Percentiles rank a stretch among this genome's conserved stretches.
These are phyloP conservation scores for Acanthochromis polyacanthus DNA, from an alignment of 2,113 vertebrate genomes.

Conservation along the genomic window DNA sequence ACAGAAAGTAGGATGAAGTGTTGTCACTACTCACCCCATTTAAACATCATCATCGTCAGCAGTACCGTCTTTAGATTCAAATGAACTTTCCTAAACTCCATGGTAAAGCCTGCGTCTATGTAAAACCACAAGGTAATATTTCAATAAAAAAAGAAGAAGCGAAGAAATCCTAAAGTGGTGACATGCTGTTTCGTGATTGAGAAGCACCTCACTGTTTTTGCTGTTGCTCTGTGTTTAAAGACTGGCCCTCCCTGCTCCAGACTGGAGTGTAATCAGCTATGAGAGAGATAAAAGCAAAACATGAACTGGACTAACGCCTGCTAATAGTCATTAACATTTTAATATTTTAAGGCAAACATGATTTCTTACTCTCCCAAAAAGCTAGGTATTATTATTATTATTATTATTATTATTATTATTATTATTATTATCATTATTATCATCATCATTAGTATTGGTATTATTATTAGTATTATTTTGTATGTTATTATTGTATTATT, in stretches of 20 bases:
- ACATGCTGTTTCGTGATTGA: conserved; percentile 39
- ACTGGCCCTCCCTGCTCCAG: conserved; percentile 55
- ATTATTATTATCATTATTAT: too few relatives aligned
- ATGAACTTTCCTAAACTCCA: conserved; percentile 80
- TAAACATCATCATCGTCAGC: conserved; percentile 83
- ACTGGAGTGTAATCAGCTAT: conserved; percentile 59
- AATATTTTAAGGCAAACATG: not conserved
- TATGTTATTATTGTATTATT: too few relatives aligned
- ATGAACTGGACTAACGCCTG: conserved; percentile 68
- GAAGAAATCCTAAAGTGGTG: conserved; percentile 19
- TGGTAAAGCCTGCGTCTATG: conserved; percentile 55
- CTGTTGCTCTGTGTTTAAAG: conserved; percentile 20
- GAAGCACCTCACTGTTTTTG: not conserved
- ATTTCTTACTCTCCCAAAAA: too few relatives aligned
- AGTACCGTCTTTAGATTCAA: conserved; percentile 74
- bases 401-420: too few relatives aligned
- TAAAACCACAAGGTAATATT: not conserved
- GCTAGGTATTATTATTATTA: too few relatives aligned
- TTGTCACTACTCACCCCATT: conserved; percentile 75
- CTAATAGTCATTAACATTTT: not conserved
- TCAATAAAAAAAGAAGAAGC: not conserved
- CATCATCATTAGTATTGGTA: too few relatives aligned
- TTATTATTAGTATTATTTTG: too few relatives aligned
- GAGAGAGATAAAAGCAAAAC: conserved; percentile 67
- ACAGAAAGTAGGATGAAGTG: not conserved